Base-by-base conservation (phyloP, 2,888 invertebrate genomes). In the Tigriopus californicus region DNA sequence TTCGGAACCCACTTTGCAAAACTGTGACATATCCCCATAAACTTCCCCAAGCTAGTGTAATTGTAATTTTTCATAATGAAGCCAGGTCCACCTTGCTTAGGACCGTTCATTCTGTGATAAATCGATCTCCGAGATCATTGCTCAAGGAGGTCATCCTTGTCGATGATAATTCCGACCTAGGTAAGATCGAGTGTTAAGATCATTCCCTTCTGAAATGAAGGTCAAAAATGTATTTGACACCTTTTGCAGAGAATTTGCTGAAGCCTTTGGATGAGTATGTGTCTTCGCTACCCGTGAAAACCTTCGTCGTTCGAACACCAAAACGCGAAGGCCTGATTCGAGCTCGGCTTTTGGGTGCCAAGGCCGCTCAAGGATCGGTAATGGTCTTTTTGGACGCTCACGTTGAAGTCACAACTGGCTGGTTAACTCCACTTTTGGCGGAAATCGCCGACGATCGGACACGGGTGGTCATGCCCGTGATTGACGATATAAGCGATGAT, bases 21-120 rank as follows among this genome's bases (percentile, higher is more conserved):
- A 24, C 20, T 22, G 33, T 24, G 10, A 12, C 20, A 10, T 51
- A 51, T 51, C 52, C 52, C 10, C 6, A 15, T 12, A 24, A 24
- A n/a, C n/a, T 51, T 12, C 52, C 52, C 2, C 20, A 22, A 13
- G 88, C 92, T 0, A 86, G 86, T 63, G 80, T 98, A n/a, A 84
- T 98, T 57, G 91, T 98, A 64, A 94, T 97, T 1, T 97, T 97
- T 70, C 97, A 98, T 70, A 98, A 98, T 70, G 98, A 98, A 73
- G 97, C 97, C 0, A 97, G 92, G 90, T 94, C 95, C 2, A 95
- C 97, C 0, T 76, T 98, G 12, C 75, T 97, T 66, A 77, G 98
- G 59, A 97, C 95, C 1, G 83, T 97, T 24, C 86, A 89, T 77
- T 94, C 92, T 66, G 90, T 91, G 47, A 83, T 97, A 61, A 80